Evolutionary conservation across 1,140 invertebrate species (phyloP).

Genomic region (Monomorium pharaonis): DNA sequence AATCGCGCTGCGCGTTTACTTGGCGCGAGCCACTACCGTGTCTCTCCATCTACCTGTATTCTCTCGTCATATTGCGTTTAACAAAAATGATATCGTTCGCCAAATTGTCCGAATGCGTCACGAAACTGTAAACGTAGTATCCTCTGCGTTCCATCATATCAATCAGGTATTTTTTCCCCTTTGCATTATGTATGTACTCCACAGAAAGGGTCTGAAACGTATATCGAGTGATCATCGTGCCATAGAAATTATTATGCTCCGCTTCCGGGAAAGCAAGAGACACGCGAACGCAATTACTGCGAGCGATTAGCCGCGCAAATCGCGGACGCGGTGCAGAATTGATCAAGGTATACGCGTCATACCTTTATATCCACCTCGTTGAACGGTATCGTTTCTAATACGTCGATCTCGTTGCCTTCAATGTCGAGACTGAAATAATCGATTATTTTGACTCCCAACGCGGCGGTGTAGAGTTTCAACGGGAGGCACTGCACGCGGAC

Average conservation of each 20-base stretch:
- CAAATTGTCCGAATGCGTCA: slow-evolving; percentile 79
- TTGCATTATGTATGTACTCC: slow-evolving; percentile 80
- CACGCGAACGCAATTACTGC: background rate
- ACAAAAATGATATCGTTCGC: slow-evolving; percentile 85
- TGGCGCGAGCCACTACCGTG: no score
- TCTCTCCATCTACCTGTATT: background rate
- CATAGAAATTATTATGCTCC: background rate
- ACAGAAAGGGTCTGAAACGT: slow-evolving; percentile 79
- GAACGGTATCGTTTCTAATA: slow-evolving; percentile 86
- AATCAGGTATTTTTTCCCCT: slow-evolving; percentile 76
- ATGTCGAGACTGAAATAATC: slow-evolving; percentile 86
- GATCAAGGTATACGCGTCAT: background rate
- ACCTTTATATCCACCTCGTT: slow-evolving; percentile 84
- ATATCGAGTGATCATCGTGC: background rate
- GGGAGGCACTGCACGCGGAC: slow-evolving; percentile 86
- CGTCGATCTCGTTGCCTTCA: slow-evolving; percentile 86
- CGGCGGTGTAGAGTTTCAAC: slow-evolving; percentile 83
- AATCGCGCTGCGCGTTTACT: no score
- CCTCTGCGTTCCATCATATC: slow-evolving; percentile 79
- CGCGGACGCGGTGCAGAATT: background rate
- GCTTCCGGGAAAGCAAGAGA: background rate
- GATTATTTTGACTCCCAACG: slow-evolving; percentile 80
- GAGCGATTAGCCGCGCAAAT: background rate
- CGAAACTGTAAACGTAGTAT: slow-evolving; percentile 79
- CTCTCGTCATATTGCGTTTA: slow-evolving; percentile 59